These are phyloP conservation scores for Neolamprologus variostigma DNA, from an alignment of 2,113 vertebrate genomes.

Conservation along the genomic window DNA sequence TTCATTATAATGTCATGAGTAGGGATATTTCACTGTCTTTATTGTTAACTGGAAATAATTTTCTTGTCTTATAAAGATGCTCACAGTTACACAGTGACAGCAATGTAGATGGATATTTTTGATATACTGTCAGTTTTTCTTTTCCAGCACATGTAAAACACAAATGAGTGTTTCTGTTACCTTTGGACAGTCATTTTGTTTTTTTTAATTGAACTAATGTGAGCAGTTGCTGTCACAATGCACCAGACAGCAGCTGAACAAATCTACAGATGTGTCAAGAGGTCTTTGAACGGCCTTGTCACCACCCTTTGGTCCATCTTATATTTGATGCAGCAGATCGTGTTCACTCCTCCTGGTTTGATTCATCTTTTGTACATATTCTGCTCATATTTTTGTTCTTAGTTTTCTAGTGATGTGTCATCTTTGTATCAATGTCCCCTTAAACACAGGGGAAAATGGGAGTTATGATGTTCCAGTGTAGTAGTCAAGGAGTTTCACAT, in stretches of 20 bases:
- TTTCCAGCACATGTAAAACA: constrained; percentile 2
- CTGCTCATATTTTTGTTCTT: constrained; percentile 66
- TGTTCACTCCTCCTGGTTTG: background rate
- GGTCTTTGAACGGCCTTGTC: background rate
- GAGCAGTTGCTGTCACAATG: background rate
- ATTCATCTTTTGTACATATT: constrained; percentile 81
- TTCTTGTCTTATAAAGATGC: background rate
- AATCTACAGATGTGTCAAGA: background rate
- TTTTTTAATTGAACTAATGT: constrained; percentile 30
- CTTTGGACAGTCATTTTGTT: background rate
- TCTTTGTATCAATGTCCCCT: constrained; percentile 33
- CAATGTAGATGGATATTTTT: constrained; percentile 54
- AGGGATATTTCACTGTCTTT: background rate
- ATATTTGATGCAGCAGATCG: background rate
- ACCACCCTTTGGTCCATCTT: background rate
- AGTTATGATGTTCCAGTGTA: constrained; percentile 19
- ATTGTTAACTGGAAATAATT: constrained; percentile 10
- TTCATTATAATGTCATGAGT: background rate
- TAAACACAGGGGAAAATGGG: background rate
- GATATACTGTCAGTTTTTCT: constrained; percentile 22
- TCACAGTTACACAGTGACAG: constrained; percentile 20
- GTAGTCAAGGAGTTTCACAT: constrained; percentile 37
- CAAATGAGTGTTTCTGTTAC: constrained; percentile 19
- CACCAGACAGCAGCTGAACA: background rate
- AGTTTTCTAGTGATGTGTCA: constrained; percentile 74